Conservation (phyloP, 2,113 vertebrate species). For the Uria aalge region DNA sequence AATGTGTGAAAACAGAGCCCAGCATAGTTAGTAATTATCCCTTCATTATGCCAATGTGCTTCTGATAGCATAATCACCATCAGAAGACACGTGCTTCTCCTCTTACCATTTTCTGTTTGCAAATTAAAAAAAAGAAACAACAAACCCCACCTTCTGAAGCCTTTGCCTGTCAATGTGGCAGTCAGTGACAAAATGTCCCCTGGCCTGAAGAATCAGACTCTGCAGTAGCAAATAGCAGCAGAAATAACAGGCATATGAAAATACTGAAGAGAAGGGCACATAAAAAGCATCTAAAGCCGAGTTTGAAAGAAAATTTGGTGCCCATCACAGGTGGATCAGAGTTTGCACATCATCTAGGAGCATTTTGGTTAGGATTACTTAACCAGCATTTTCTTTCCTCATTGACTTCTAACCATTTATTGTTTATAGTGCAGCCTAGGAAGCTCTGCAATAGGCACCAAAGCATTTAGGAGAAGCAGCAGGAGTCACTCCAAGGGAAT, state of each 20-base stretch:
- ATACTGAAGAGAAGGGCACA: neutral
- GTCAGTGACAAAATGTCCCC: neutral
- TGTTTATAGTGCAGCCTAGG: neutral
- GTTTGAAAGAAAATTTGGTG: neutral
- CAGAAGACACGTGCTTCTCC: neutral
- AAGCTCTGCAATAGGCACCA: neutral
- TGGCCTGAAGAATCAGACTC: neutral
- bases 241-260: neutral
- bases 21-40: neutral
- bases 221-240: neutral
- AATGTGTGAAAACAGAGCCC: conserved; percentile 22
- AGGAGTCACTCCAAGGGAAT: neutral
- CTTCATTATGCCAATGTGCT: neutral
- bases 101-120: neutral
- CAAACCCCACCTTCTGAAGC: neutral
- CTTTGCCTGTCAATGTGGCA: neutral
- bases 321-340: neutral
- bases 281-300: neutral
- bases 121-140: neutral
- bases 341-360: neutral
- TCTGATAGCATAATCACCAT: neutral
- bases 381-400: neutral
- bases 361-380: neutral
- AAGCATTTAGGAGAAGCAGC: neutral
- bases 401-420: neutral